These are phyloP conservation scores for Chaenogobius annularis DNA, from an alignment of 2,113 vertebrate species.

Conservation along the genomic window DNA sequence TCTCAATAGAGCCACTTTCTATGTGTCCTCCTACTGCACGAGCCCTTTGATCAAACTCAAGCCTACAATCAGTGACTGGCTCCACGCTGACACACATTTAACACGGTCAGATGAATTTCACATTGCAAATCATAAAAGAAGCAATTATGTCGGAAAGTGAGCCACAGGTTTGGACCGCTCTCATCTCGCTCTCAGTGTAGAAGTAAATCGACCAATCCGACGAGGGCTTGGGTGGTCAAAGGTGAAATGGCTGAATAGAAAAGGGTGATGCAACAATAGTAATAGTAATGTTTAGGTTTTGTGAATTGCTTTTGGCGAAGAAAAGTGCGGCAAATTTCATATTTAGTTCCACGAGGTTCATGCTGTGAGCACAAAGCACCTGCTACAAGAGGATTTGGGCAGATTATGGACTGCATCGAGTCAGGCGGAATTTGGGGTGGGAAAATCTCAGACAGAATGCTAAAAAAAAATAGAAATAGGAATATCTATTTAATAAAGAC, in stretches of 20 bases:
- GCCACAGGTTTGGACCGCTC: constrained; percentile 28
- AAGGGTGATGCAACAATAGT: neutral
- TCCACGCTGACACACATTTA: constrained; percentile 18
- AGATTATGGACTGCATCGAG: neutral
- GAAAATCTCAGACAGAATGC: neutral
- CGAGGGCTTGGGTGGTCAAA: constrained; percentile 4
- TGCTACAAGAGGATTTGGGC: constrained; percentile 3
- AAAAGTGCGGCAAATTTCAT: neutral
- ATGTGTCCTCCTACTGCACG: constrained; percentile 30
- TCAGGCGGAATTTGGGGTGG: neutral
- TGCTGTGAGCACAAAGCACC: constrained; percentile 1
- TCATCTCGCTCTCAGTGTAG: constrained; percentile 15
- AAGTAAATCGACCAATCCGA: constrained; percentile 20
- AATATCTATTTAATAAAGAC: neutral
- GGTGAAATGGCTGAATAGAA: neutral
- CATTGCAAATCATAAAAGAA: constrained; percentile 39
- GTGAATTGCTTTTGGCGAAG: neutral
- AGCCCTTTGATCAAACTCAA: constrained; percentile 41
- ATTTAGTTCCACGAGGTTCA: neutral
- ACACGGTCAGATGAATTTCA: constrained; percentile 46
- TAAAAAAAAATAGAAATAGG: neutral
- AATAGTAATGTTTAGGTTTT: neutral
- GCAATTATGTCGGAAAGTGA: constrained; percentile 45
- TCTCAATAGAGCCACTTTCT: constrained; percentile 20
- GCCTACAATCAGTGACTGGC: constrained; percentile 1